phyloP scores from a whole-genome alignment of 2,888 invertebrate species.

The Microctonus brassicae region DNA sequence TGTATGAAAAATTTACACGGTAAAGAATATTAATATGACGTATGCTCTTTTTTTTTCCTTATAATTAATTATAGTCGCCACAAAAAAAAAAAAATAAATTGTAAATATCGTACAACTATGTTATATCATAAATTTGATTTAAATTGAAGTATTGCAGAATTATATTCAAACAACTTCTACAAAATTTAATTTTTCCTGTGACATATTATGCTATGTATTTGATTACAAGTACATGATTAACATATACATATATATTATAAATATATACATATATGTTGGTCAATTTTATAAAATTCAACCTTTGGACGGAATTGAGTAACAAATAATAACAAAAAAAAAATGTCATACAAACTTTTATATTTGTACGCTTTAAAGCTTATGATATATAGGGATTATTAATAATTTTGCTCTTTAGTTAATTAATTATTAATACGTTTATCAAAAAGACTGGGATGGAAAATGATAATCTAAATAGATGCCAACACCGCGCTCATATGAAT shows the following conservation, averaged over 20 bases:
- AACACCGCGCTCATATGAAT: constrained; percentile 22
- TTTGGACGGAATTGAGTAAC: constrained; percentile 28
- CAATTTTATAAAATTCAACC: constrained; percentile 21
- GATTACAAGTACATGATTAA: constrained; percentile 46
- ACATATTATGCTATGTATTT: constrained; percentile 34
- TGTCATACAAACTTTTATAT: neutral
- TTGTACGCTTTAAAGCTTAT: too few species aligned
- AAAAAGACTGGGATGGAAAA: neutral
- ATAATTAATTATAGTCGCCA: constrained; percentile 3
- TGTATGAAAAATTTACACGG: neutral
- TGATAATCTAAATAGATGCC: constrained; percentile 6
- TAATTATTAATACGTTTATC: neutral
- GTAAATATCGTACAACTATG: neutral
- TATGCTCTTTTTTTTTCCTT: constrained; percentile 2
- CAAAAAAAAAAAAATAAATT: neutral
- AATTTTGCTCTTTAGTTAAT: neutral
- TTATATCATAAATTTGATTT: neutral
- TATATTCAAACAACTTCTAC: neutral
- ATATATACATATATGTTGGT: too few species aligned
- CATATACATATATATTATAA: too few species aligned
- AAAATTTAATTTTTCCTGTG: neutral
- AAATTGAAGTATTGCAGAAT: neutral
- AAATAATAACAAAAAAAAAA: neutral
- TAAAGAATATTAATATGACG: neutral
- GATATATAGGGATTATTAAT: neutral